Percentiles rank a stretch among this genome's conserved stretches.
Evolutionary conservation across 2,797 vertebrate genomes (phyloP).

Genomic region (Xiphorhynchus erythropygius): DNA sequence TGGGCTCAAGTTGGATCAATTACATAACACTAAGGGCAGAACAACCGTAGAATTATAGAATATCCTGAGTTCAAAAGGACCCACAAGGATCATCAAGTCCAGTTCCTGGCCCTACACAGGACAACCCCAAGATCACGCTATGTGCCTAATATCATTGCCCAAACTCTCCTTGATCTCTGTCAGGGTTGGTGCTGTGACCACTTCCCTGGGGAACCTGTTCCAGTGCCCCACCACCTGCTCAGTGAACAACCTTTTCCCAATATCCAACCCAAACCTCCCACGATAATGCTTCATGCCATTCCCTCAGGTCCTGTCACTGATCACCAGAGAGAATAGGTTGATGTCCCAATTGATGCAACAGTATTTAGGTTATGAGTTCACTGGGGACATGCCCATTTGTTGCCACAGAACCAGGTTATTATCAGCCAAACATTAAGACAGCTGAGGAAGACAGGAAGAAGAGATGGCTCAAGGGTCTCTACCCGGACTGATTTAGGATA

Average conservation of each 20-base stretch:
- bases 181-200: neutral
- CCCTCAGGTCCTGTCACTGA: neutral
- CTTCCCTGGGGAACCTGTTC: rapidly evolving
- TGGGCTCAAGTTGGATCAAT: neutral
- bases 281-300: neutral
- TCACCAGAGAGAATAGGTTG: neutral
- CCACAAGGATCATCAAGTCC: neutral
- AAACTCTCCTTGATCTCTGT: neutral
- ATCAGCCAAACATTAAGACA: neutral
- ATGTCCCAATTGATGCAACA: neutral
- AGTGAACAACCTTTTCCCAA: neutral
- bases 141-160: neutral
- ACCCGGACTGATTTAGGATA: neutral
- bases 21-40: neutral
- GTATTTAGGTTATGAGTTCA: neutral
- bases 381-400: neutral
- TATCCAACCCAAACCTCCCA: neutral
- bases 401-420: neutral
- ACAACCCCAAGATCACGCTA: neutral
- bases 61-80: neutral
- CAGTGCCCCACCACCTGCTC: rapidly evolving
- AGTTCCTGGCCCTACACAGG: neutral
- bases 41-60: neutral
- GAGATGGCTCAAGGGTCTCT: neutral
- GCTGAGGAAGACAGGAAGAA: neutral